phyloP scores from a whole-genome alignment of 2,888 invertebrate species.

The Prosapia bicincta region DNA sequence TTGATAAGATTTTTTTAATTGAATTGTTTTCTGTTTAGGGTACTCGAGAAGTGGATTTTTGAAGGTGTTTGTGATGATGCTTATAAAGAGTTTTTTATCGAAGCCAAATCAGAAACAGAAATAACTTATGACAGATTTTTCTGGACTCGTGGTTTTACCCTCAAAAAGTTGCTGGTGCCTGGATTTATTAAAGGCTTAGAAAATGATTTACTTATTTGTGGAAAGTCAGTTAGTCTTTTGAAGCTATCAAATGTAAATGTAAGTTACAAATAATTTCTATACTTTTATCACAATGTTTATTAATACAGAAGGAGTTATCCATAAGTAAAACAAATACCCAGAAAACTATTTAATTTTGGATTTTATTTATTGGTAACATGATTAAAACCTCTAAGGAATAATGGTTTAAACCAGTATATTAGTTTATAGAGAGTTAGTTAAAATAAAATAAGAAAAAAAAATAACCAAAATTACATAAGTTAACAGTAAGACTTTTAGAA shows the following conservation, averaged over 20 bases:
- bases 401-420: too few relatives aligned
- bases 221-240: slow-evolving; percentile 23
- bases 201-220: slow-evolving; percentile 19
- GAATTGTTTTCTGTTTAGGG: slow-evolving; percentile 1
- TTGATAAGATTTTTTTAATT: too few relatives aligned
- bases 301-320: too few relatives aligned
- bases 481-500: too few relatives aligned
- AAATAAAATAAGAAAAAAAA: too few relatives aligned
- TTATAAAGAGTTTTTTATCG: slow-evolving; percentile 20
- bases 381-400: too few relatives aligned
- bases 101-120: not conserved
- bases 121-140: slow-evolving; percentile 5
- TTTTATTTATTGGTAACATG: too few relatives aligned
- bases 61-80: slow-evolving; percentile 20
- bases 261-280: slow-evolving; percentile 9
- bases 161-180: slow-evolving; percentile 14
- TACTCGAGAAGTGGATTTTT: slow-evolving; percentile 26
- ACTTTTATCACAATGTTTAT: too few relatives aligned
- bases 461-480: too few relatives aligned
- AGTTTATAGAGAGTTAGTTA: too few relatives aligned
- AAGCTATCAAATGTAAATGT: slow-evolving; percentile 20
- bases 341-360: too few relatives aligned
- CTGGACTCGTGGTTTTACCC: slow-evolving; percentile 14
- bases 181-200: slow-evolving; percentile 15
- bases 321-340: too few relatives aligned